Percentiles rank a stretch among this genome's conserved stretches.
Conservation (phyloP, 2,888 invertebrate species). For the Hydriomena furcata region DNA sequence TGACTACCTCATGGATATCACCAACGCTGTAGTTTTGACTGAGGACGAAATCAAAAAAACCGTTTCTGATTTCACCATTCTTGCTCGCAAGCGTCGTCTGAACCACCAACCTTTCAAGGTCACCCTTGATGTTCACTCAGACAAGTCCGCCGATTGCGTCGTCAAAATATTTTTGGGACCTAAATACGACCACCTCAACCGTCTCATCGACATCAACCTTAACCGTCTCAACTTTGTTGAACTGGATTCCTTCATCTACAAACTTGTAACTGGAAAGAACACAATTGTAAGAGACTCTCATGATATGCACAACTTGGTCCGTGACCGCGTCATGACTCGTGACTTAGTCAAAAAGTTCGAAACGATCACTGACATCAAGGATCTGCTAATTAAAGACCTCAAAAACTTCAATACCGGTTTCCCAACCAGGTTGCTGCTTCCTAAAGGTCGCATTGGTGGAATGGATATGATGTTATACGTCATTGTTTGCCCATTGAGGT, state of each 20-base stretch:
- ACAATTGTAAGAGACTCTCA: constrained; percentile 84
- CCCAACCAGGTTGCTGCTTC: constrained; percentile 88
- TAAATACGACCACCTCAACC: constrained; percentile 84
- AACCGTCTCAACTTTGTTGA: constrained; percentile 86
- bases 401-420: constrained; percentile 85
- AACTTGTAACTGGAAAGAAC: constrained; percentile 86
- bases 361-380: constrained; percentile 69
- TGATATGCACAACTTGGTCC: constrained; percentile 86
- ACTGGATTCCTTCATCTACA: constrained; percentile 84
- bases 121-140: constrained; percentile 80
- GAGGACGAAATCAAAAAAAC: constrained; percentile 75
- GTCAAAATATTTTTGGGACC: constrained; percentile 88
- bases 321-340: constrained; percentile 86
- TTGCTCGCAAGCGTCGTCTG: constrained; percentile 85
- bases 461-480: constrained; percentile 86
- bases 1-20: constrained; percentile 85
- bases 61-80: constrained; percentile 72
- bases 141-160: constrained; percentile 82
- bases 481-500: constrained; percentile 82
- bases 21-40: constrained; percentile 81
- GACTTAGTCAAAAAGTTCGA: constrained; percentile 86
- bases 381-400: constrained; percentile 59
- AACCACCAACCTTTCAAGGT: constrained; percentile 86
- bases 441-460: constrained; percentile 87
- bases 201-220: constrained; percentile 80